Evolutionary conservation across 2,797 vertebrate genomes (phyloP), one percentile per base, ranked within the genome.

Genomic region (Pipistrellus nathusii): DNA sequence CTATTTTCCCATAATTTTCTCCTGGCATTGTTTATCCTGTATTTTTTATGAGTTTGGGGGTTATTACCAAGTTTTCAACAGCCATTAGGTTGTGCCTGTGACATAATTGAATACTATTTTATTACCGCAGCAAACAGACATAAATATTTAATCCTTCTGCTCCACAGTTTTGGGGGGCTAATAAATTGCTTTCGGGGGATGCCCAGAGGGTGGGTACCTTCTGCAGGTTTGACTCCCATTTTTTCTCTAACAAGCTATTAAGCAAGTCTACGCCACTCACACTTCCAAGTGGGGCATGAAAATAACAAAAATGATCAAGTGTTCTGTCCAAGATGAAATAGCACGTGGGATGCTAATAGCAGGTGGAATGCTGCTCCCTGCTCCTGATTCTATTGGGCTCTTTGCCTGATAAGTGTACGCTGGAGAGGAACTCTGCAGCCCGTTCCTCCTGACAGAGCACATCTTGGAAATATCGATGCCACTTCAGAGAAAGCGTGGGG

Each of bases 121-220:
- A 98, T 98, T 98, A 98, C 95, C 95, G 96, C 83, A 96, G 93
- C 41, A 93, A 98, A 94, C 11, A 97, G 55, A 94, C 80, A 98
- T 98, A 97, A 98, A 98, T 98, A 98, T 98, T 98, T 98, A 98
- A 98, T 97, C 91, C 94, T 95, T 97, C 94, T 3, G 27, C 88
- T 96, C 94, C 88, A 94, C 90, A 96, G 89, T 96, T 96, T 97
- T 96, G 89, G 88, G 97, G 94, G 95, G 75, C 83, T 96, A 96
- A 96, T 96, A 96, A 93, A 95, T 96, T 94, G 94, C 95, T 96
- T 77, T 77, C 30, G 25, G 96, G 87, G 94, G 95, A 90, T 92
- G 9, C 78, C 96, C 93, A 35, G 18, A 64, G 90, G 73, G 30
- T 30, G 62, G 5, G n/a, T 35, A 59, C 76, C 93, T 97, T 94